These are phyloP conservation scores for Proterorhinus semilunaris DNA, from an alignment of 2,113 vertebrate genomes.

Conservation along the genomic window DNA sequence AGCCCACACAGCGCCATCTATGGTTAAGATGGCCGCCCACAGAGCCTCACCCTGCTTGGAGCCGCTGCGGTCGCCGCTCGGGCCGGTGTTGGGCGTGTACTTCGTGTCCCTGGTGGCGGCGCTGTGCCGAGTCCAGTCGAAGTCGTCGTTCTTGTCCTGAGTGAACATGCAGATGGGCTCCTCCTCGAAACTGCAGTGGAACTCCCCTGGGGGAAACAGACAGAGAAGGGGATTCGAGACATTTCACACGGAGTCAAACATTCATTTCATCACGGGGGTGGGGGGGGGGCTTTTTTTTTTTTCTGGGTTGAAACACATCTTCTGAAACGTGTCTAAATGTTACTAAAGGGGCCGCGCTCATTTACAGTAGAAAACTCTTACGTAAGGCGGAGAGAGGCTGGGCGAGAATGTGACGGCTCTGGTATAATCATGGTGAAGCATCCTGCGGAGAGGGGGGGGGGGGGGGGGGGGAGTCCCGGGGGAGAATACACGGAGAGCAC, in stretches of 20 bases:
- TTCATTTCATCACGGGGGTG: too few species aligned
- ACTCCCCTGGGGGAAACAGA: slow-evolving; percentile 82
- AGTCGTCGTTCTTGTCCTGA: slow-evolving; percentile 95
- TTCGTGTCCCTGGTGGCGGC: slow-evolving; percentile 95
- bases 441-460: neutral
- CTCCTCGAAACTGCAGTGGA: slow-evolving; percentile 97
- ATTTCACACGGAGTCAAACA: neutral
- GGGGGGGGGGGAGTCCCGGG: slow-evolving; percentile 21
- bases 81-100: slow-evolving; percentile 96
- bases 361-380: neutral
- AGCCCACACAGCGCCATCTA: too few species aligned
- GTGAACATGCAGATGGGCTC: slow-evolving; percentile 96
- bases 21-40: too few species aligned
- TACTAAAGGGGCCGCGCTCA: neutral
- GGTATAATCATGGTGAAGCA: slow-evolving; percentile 46
- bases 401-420: slow-evolving; percentile 11
- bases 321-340: too few species aligned
- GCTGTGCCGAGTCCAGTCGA: slow-evolving; percentile 98
- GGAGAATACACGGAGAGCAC: slow-evolving; percentile 23
- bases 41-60: slow-evolving; percentile 89
- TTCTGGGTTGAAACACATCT: too few species aligned
- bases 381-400: neutral
- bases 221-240: slow-evolving; percentile 5
- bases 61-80: slow-evolving; percentile 86
- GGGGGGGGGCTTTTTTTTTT: too few species aligned